Percentiles rank a stretch among this genome's conserved stretches.
Conservation (phyloP, 2,113 vertebrate species). For the Polypterus senegalus region DNA sequence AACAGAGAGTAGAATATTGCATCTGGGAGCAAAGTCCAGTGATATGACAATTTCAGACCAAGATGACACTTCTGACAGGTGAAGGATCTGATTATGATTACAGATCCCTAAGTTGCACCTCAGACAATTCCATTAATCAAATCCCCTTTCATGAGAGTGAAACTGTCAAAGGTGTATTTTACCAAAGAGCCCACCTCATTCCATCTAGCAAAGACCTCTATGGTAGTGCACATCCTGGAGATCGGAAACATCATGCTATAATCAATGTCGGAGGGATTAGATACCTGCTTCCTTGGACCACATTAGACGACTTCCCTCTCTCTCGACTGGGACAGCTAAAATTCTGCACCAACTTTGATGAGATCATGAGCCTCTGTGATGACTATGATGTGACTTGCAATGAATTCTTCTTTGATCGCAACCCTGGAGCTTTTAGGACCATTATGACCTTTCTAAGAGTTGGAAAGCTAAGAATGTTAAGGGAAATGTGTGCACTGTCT, state of each 20-base stretch:
- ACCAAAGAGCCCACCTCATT: slow-evolving; percentile 71
- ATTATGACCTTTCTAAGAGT: slow-evolving; percentile 89
- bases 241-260: slow-evolving; percentile 71
- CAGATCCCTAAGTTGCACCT: slow-evolving; percentile 85
- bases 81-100: slow-evolving; percentile 96
- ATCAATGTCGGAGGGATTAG: slow-evolving; percentile 93
- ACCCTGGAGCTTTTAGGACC: slow-evolving; percentile 82
- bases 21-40: slow-evolving; percentile 25
- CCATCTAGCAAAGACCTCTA: slow-evolving; percentile 35
- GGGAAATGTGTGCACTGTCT: slow-evolving; percentile 87
- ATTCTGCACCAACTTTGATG: slow-evolving; percentile 84
- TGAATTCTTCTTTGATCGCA: slow-evolving; percentile 96
- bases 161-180: slow-evolving; percentile 75
- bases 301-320: slow-evolving; percentile 85
- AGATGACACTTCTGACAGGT: slow-evolving; percentile 87
- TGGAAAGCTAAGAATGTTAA: slow-evolving; percentile 76
- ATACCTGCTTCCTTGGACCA: slow-evolving; percentile 91
- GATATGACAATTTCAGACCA: slow-evolving; percentile 62
- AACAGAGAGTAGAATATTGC: background rate
- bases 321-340: slow-evolving; percentile 81
- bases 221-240: slow-evolving; percentile 37
- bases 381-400: slow-evolving; percentile 87
- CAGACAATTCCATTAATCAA: slow-evolving; percentile 67
- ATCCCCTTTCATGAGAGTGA: slow-evolving; percentile 65
- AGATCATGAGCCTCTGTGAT: slow-evolving; percentile 88